These are phyloP conservation scores for Dioctria rufipes DNA, from an alignment of 2,888 invertebrate species.

Conservation along the genomic window DNA sequence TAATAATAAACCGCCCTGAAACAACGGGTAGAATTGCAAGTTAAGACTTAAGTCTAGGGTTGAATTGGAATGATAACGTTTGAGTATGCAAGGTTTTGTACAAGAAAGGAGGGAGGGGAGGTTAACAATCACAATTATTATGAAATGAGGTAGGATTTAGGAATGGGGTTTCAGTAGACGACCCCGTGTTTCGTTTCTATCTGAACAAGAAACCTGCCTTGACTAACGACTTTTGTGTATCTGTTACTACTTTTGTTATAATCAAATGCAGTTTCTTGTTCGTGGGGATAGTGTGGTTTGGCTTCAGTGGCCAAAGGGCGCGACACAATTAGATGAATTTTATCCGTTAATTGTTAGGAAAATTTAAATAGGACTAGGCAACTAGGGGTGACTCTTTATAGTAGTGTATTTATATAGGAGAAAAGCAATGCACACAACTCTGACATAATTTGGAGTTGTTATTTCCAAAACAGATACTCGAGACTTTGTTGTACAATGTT, in stretches of 20 bases:
- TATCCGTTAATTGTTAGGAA: neutral
- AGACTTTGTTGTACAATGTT: too few species aligned
- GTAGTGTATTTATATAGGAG: too few species aligned
- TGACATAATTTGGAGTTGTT: too few species aligned
- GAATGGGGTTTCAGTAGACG: conserved; percentile 9
- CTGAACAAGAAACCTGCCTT: conserved; percentile 8
- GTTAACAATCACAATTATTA: conserved; percentile 18
- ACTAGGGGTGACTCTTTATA: too few species aligned
- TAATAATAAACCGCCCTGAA: neutral
- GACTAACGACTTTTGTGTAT: conserved; percentile 33
- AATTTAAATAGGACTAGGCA: neutral
- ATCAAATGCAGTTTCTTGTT: conserved; percentile 33
- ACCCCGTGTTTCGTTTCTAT: conserved; percentile 13
- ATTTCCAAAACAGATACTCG: too few species aligned
- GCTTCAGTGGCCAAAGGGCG: neutral
- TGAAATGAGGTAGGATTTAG: conserved; percentile 30
- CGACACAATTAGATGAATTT: neutral
- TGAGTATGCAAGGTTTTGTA: neutral
- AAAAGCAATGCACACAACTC: too few species aligned
- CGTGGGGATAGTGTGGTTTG: neutral
- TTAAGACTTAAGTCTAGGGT: neutral
- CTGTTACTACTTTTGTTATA: conserved; percentile 22
- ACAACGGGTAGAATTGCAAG: conserved; percentile 16
- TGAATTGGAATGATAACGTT: neutral
- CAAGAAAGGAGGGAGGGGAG: neutral